A percentile compares a stretch with the other conserved stretches of the same genome.
Conservation (phyloP, 1,140 invertebrate species). For the Psilanteris sp. region DNA sequence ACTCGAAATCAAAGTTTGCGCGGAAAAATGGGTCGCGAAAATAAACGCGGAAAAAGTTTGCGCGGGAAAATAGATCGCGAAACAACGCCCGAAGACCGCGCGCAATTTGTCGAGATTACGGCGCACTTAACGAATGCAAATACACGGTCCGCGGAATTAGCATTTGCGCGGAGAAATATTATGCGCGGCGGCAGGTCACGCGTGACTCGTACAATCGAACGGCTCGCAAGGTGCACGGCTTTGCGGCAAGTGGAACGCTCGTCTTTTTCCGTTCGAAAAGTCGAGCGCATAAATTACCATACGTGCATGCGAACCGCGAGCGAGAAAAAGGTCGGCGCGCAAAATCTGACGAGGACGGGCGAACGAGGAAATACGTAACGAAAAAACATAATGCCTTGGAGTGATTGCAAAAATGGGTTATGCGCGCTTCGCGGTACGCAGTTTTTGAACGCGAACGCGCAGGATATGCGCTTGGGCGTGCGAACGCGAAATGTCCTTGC, state of each 20-base stretch:
- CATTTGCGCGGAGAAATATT: slow-evolving; percentile 39
- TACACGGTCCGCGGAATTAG: slow-evolving; percentile 9
- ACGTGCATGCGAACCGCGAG: slow-evolving; percentile 48
- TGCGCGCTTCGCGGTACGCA: too few relatives aligned
- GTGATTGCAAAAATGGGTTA: slow-evolving; percentile 46
- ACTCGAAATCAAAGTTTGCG: too few relatives aligned
- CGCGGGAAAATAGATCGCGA: neutral
- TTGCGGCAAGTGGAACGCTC: slow-evolving; percentile 38
- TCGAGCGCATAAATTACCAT: slow-evolving; percentile 55
- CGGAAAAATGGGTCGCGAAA: too few relatives aligned
- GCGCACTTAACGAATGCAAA: slow-evolving; percentile 26
- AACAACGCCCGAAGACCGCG: neutral
- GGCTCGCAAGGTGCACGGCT: slow-evolving; percentile 13
- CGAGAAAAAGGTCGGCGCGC: slow-evolving; percentile 11
- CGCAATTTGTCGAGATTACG: slow-evolving; percentile 40
- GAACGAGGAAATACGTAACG: slow-evolving; percentile 19
- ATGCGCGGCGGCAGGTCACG: slow-evolving; percentile 15
- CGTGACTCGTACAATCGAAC: slow-evolving; percentile 41
- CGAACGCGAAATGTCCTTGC: too few relatives aligned
- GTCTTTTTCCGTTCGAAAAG: slow-evolving; percentile 51
- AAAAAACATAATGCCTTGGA: slow-evolving; percentile 41
- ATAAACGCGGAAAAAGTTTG: slow-evolving; percentile 9
- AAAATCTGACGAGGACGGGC: slow-evolving; percentile 9
- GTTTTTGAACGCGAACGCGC: too few relatives aligned
- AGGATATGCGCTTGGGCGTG: too few relatives aligned